Evolutionary conservation across 1,140 invertebrate genomes (phyloP).

Genomic region (Pissodes strobi): DNA sequence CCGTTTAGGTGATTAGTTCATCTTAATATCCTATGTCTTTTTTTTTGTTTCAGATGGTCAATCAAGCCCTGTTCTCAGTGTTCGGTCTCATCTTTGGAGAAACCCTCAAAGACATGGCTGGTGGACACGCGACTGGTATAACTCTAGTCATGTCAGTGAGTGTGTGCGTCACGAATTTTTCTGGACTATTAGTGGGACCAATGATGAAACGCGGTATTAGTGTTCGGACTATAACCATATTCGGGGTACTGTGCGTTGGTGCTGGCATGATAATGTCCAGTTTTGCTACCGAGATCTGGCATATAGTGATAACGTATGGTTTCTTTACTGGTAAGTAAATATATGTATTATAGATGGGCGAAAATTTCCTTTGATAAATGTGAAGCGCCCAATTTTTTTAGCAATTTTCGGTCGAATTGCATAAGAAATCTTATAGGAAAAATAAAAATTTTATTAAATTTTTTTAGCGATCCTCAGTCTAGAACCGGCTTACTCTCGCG

Average conservation of each 20-base stretch:
- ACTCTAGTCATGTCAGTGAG: constrained; percentile 71
- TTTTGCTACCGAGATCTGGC: constrained; percentile 63
- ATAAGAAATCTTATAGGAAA: too few relatives aligned
- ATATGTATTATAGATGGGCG: too few relatives aligned
- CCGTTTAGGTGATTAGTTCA: too few relatives aligned
- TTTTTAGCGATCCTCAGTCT: too few relatives aligned
- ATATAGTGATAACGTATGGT: constrained; percentile 71
- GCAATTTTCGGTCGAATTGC: too few relatives aligned
- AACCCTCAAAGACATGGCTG: constrained; percentile 63
- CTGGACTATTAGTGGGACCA: constrained; percentile 69
- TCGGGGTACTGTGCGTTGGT: constrained; percentile 64
- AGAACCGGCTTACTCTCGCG: too few relatives aligned
- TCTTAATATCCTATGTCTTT: too few relatives aligned
- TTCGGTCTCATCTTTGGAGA: constrained; percentile 73
- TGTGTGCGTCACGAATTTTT: constrained; percentile 71
- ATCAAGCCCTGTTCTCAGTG: constrained; percentile 72
- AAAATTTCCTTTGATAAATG: too few relatives aligned
- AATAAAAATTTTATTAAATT: too few relatives aligned
- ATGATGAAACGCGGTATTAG: constrained; percentile 65
- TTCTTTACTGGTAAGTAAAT: constrained; percentile 63
- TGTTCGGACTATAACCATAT: constrained; percentile 65
- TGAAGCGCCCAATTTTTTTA: too few relatives aligned
- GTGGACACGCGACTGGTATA: constrained; percentile 66
- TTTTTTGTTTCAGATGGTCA: constrained; percentile 64
- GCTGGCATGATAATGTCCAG: constrained; percentile 66